phyloP scores from a whole-genome alignment of 2,113 vertebrate species.

The Taurulus bubalis region DNA sequence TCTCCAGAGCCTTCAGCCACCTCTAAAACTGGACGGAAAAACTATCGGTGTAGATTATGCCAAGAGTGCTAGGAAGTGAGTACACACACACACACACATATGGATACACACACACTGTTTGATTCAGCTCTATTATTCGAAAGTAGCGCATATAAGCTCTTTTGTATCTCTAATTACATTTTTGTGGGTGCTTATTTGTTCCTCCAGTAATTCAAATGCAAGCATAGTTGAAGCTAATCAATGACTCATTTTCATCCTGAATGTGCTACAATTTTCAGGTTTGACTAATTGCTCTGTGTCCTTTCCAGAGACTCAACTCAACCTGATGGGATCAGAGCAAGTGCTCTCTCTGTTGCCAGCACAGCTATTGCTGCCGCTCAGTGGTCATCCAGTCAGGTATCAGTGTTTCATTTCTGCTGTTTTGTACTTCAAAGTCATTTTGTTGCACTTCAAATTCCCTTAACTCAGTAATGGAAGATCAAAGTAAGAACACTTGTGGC shows the following conservation, averaged over 20 bases:
- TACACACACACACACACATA: constrained; percentile 27
- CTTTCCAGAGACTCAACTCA: constrained; percentile 88
- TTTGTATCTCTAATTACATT: background rate
- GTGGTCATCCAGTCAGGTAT: constrained; percentile 96
- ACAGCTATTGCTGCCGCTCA: constrained; percentile 97
- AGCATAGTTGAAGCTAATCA: background rate
- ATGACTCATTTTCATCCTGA: background rate
- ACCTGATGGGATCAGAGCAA: constrained; percentile 90
- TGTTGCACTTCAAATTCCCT: background rate
- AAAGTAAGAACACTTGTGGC: background rate
- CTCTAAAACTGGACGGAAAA: constrained; percentile 95
- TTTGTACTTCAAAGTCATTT: background rate
- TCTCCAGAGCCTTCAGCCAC: constrained; percentile 93
- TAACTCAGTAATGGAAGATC: background rate
- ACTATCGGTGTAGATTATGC: constrained; percentile 96
- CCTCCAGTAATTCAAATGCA: background rate
- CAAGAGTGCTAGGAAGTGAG: constrained; percentile 96
- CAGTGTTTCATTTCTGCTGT: background rate
- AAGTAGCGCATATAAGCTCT: background rate
- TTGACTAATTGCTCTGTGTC: background rate
- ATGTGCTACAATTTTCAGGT: background rate
- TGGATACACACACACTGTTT: background rate
- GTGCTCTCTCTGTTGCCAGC: constrained; percentile 92
- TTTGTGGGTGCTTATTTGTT: background rate
- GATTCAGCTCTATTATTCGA: constrained; percentile 6